Conservation (phyloP, 2,113 vertebrate species). For the Saccopteryx bilineata region DNA sequence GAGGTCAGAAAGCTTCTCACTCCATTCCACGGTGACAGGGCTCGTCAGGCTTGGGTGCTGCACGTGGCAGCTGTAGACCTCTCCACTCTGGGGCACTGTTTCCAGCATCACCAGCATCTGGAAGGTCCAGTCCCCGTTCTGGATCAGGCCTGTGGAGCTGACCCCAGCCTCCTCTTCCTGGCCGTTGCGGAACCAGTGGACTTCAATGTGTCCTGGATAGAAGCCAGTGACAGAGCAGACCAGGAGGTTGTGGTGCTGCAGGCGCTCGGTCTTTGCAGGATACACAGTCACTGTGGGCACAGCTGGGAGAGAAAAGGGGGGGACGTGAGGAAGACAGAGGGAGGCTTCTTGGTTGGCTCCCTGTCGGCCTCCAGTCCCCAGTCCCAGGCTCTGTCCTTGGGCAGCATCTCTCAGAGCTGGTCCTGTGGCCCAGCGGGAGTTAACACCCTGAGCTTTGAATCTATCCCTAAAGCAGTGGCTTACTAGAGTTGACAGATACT, state of each 20-base stretch:
- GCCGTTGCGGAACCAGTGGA: too few species aligned
- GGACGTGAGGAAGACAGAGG: neutral
- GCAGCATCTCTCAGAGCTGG: too few species aligned
- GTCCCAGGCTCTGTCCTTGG: accelerated
- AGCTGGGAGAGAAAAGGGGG: neutral
- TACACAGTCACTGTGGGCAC: neutral
- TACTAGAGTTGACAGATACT: accelerated
- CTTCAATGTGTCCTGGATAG: too few species aligned
- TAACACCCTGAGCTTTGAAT: accelerated
- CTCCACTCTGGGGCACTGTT: slow-evolving; percentile 37
- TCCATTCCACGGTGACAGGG: slow-evolving; percentile 62
- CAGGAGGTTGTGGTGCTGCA: too few species aligned
- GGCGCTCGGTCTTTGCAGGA: neutral
- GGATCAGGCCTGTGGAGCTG: too few species aligned
- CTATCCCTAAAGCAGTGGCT: accelerated
- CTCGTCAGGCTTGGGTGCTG: neutral
- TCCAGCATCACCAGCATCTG: slow-evolving; percentile 77
- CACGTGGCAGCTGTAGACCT: slow-evolving; percentile 77
- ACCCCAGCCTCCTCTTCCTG: too few species aligned
- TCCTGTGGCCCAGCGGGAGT: too few species aligned
- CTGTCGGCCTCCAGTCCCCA: accelerated
- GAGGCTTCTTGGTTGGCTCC: accelerated
- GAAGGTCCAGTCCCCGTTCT: slow-evolving; percentile 80
- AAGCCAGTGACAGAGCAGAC: too few species aligned
- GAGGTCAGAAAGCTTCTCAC: neutral